Conservation (phyloP, 2,888 invertebrate genomes). For the Ormyrus thymus region DNA sequence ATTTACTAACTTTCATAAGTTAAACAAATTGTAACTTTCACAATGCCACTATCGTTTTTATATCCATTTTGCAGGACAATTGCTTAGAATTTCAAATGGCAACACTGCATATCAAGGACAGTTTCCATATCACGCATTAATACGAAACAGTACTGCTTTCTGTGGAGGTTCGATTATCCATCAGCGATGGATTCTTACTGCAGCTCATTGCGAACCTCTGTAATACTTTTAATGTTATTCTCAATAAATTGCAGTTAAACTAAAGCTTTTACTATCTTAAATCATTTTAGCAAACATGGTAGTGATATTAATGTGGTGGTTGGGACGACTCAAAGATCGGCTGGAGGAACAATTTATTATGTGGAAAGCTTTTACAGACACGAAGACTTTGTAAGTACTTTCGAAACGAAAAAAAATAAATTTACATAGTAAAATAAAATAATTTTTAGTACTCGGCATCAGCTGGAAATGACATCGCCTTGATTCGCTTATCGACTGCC, state of each 20-base stretch:
- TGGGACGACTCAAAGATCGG: not conserved
- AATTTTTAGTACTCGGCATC: conserved; percentile 23
- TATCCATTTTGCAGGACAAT: too few species aligned
- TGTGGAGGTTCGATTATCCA: conserved; percentile 78
- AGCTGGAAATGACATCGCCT: conserved; percentile 55
- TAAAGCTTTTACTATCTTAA: too few species aligned
- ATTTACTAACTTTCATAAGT: too few species aligned
- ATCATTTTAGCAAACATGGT: too few species aligned
- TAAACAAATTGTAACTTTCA: too few species aligned
- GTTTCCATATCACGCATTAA: conserved; percentile 76
- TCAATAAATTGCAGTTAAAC: too few species aligned
- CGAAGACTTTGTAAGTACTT: not conserved
- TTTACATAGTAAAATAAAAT: not conserved
- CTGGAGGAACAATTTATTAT: conserved; percentile 73
- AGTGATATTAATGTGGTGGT: not conserved
- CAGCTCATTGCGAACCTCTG: conserved; percentile 73
- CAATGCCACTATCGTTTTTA: too few species aligned
- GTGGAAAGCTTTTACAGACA: conserved; percentile 24
- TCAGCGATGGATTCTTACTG: conserved; percentile 76
- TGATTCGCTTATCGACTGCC: conserved; percentile 53
- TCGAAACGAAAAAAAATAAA: too few species aligned
- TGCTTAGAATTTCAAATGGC: conserved; percentile 70
- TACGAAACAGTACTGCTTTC: conserved; percentile 73
- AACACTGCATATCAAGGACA: conserved; percentile 76
- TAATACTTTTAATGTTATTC: not conserved